Evolutionary conservation across 2,113 vertebrate species (phyloP), one percentile per base, ranked within the genome.

Genomic region (Channa maculata): DNA sequence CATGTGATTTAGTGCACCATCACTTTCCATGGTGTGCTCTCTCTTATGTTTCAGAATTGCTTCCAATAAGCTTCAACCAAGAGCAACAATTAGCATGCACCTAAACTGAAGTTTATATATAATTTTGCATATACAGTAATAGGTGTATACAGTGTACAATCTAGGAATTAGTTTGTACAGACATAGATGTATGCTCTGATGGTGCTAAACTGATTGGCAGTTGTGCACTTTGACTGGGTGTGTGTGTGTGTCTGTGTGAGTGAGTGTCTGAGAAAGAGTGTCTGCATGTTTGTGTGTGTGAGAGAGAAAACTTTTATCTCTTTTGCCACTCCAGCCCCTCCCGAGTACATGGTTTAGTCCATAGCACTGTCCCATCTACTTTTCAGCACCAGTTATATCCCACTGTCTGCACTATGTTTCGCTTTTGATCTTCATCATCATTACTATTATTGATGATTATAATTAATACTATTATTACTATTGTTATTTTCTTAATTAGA

Each of bases 401-500:
- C 87, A 85, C 88, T 90, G 90, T 93, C 93, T 95, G 94, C 94
- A 95, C 94, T 95, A 95, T 94, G 92, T 94, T 94, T 92, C 93
- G 92, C 92, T 91, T 90, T 91, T 88, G 87, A 92, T 92, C 87
- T 88, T 92, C 86, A 91, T 91, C 79, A 90, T 92, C 92, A 91
- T 86, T 84, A 85, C 69, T 80, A 73, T 85, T 84, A 84, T 87
- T 88, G 76, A 87, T 83, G 43, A 87, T 88, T 77, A 89, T 86
- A 88, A 88, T 89, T 90, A 91, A 86, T 89, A 71, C 81, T 90
- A 89, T 92, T 94, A 94, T 90, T 88, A 91, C 89, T 93, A 88
- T 92, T 92, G 88, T 94, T 94, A 94, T 95, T 95, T 94, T 94
- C 92, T 92, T 94, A 94, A 93, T 94, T 95, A 94, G 92, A 94